Evolutionary conservation across 2,888 invertebrate genomes (phyloP), one percentile per base, ranked within the genome.

Genomic region (Eretmocerus hayati): DNA sequence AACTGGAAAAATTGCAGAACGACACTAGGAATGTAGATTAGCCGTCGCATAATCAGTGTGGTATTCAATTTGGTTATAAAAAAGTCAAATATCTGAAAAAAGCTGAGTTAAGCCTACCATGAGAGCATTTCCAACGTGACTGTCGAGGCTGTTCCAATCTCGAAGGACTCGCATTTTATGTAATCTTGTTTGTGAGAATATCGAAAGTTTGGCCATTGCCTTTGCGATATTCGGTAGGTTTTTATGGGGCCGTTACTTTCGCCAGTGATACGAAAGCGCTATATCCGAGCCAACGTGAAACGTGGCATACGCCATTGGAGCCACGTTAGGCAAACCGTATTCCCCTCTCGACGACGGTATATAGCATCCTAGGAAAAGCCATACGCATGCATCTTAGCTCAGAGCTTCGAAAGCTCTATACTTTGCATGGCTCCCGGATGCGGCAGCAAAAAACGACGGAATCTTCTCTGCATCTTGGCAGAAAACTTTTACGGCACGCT

Each of bases 181-280:
- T 65, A 62, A 65, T 65, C 63, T 61, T 43, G 55, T 55, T 56
- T 57, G 56, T 49, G 53, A 52, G 54, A 48, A 60, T 53, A 60
- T 56, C 56, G 60, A 61, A 64, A 64, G 59, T 62, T 65, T 57
- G 58, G 60, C 60, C 61, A 60, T 60, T 58, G 60, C 58, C 57
- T 46, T 39, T 41, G 48, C 50, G 56, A 62, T 62, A 65, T 65
- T 65, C 59, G 54, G 55, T 48, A 54, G 59, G 63, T 60, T 66
- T 67, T 68, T 66, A 66, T 62, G 59, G 60, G 61, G 65, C 62
- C 66, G 65, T 68, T 67, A 67, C 60, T 62, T 63, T 57, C 56
- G 59, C 50, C 58, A 59, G 62, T 61, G 63, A 65, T 64, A 53
- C 48, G n/a, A n/a, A n/a, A n/a, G n/a, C n/a, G 38, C 11, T 9